Base-by-base conservation (phyloP, 1,140 invertebrate genomes). In the Papilio helenus region DNA sequence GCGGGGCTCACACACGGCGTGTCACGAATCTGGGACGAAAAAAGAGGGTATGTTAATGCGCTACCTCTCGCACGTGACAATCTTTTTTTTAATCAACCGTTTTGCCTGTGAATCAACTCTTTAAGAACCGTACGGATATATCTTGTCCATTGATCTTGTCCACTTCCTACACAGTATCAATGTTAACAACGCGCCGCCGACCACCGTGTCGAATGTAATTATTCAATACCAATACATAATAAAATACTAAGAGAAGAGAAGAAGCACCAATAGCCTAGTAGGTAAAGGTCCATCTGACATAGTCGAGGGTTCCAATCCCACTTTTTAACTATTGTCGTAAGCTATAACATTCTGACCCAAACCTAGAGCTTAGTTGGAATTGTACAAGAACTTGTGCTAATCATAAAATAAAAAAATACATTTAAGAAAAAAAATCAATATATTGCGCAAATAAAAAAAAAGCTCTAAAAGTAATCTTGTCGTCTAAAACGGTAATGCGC, bases 1-100 rank as follows among this genome's bases (percentile, higher is more conserved):
- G 84, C 87, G 86, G 84, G 86, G 92, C 91, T 88, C 91, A 87
- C 92, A 94, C 92, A 92, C 91, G 90, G 89, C 87, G 92, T 90
- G 90, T 93, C 92, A 93, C 92, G 92, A 93, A 91, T 90, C 85
- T 90, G 87, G 87, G 82, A 92, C 87, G 87, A 92, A 93, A 93
- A 93, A 93, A 90, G 79, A 83, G 91, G 86, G 86, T 92, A 93
- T 93, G 92, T 89, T 93, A 94, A 94, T 94, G 90, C 83, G 84
- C 82, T 84, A 83, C 81, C 86, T 82, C 84, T 88, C 86, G 89
- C 91, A 92, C 91, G 91, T 93, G 90, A 92, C 88, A 86, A 87
- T 86, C 83, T 87, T 83, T 90, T 89, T 90, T 87, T 90, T 86
- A 81, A 88, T 89, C 84, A 80, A 81, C 81, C 79, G 58, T 80